Evolutionary conservation across 2,797 vertebrate genomes (phyloP).

Genomic region (Pitangus sulphuratus): DNA sequence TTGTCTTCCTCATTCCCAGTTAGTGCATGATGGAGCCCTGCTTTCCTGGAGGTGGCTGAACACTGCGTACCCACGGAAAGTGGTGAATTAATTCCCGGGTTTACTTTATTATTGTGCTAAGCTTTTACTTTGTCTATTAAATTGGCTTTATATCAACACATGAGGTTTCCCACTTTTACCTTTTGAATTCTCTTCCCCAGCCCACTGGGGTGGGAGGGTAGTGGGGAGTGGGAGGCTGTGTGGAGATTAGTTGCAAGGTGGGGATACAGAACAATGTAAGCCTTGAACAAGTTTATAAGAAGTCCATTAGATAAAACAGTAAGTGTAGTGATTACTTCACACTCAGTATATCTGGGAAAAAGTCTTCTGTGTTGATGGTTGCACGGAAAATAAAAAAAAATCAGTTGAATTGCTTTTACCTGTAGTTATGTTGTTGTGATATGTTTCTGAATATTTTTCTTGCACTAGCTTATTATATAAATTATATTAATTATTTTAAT

Average conservation of each 20-base stretch:
- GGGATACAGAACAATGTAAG: background rate
- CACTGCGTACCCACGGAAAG: background rate
- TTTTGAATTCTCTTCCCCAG: background rate
- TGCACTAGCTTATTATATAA: background rate
- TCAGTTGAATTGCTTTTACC: background rate
- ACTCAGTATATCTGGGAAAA: background rate
- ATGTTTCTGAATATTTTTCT: background rate
- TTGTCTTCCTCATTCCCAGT: background rate
- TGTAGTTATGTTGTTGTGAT: background rate
- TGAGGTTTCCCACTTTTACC: background rate
- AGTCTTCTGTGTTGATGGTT: background rate
- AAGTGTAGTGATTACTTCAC: background rate
- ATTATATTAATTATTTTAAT: background rate
- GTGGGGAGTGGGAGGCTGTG: rapidly evolving
- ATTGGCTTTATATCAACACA: background rate
- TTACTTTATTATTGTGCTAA: rapidly evolving
- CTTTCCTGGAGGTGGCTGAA: background rate
- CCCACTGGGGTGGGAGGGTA: rapidly evolving
- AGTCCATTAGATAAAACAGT: background rate
- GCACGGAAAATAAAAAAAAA: background rate
- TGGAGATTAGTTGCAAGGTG: background rate
- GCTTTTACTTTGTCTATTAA: background rate
- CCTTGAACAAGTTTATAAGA: background rate
- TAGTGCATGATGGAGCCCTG: background rate
- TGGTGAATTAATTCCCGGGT: background rate